Base-by-base conservation (phyloP, 2,888 invertebrate species). In the Heliconius sara region DNA sequence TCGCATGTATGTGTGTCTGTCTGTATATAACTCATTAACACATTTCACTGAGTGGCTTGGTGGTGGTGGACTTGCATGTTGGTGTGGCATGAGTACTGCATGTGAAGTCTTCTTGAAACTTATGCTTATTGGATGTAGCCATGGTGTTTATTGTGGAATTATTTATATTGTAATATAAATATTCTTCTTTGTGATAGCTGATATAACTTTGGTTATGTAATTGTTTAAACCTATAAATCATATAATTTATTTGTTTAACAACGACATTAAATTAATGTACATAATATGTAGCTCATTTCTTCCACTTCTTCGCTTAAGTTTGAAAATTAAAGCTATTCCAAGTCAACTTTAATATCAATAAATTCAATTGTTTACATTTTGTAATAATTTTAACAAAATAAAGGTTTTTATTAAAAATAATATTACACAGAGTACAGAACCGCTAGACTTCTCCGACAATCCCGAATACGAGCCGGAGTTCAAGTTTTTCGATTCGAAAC, bases 361-460 rank as follows among this genome's bases (percentile, higher is more conserved):
- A 27, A 27, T n/a, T 12, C 9, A 9, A 16, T 25, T 70, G 13
- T 43, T 47, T n/a, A n/a, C 13, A 25, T 52, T 52, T 52, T 22
- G 22, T 52, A 52, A 52, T 52, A 13, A 25, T 25, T 5, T 0
- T 22, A n/a, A n/a, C n/a, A 27, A 65, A 65, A 65, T 16, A 7
- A 65, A 3, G 7, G 2, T 22, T 52, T 52, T 47, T 52, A 52
- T 52, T 7, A 52, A 52, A 19, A 52, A 52, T 39, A 39, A 19
- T 30, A 19, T 60, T 27, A 47, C 65, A 60, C 96, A 98, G 98
- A 96, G 96, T 83, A 96, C 97, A 67, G 97, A 97, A 87, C 96
- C 97, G 72, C 94, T 99, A 85, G 99, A 99, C 92, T 99, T 99
- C 92, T 98, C 99, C n/a, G 97, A 97, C 90, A 99, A 99, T 95